These are phyloP conservation scores for Beris chalybata DNA, from an alignment of 2,888 invertebrate genomes.

Conservation along the genomic window DNA sequence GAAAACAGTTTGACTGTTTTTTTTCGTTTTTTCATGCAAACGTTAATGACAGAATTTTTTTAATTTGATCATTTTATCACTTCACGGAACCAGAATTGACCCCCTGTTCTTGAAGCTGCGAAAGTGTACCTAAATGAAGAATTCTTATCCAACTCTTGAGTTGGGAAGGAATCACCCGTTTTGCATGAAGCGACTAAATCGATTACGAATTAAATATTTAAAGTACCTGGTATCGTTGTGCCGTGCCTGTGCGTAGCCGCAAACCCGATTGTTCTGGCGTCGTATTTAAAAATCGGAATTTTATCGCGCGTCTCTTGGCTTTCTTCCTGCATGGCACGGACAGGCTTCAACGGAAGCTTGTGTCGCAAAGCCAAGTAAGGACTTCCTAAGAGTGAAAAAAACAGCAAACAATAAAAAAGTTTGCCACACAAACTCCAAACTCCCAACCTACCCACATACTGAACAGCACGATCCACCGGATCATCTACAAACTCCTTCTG, in stretches of 20 bases:
- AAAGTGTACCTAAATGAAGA: no score
- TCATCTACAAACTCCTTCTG: constrained; percentile 58
- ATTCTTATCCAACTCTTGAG: no score
- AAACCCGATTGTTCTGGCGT: constrained; percentile 67
- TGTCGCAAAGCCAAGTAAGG: constrained; percentile 73
- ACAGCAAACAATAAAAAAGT: not conserved
- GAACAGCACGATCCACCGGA: constrained; percentile 66
- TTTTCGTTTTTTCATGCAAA: no score
- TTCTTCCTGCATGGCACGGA: constrained; percentile 62
- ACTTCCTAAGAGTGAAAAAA: constrained; percentile 48
- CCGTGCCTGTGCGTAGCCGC: constrained; percentile 62
- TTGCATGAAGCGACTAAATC: no score
- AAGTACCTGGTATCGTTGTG: constrained; percentile 73
- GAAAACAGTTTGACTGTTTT: no score
- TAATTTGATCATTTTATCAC: no score
- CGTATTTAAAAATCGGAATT: constrained; percentile 62
- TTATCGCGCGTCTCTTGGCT: constrained; percentile 54
- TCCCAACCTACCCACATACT: constrained; percentile 63
- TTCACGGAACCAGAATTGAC: no score
- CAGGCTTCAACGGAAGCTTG: constrained; percentile 67
- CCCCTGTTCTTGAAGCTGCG: no score
- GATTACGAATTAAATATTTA: no score
- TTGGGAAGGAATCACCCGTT: no score
- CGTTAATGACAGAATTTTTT: no score
- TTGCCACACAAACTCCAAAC: not conserved